Evolutionary conservation across 2,113 vertebrate genomes (phyloP), one percentile per base, ranked within the genome.

Genomic region (Piliocolobus tephrosceles): DNA sequence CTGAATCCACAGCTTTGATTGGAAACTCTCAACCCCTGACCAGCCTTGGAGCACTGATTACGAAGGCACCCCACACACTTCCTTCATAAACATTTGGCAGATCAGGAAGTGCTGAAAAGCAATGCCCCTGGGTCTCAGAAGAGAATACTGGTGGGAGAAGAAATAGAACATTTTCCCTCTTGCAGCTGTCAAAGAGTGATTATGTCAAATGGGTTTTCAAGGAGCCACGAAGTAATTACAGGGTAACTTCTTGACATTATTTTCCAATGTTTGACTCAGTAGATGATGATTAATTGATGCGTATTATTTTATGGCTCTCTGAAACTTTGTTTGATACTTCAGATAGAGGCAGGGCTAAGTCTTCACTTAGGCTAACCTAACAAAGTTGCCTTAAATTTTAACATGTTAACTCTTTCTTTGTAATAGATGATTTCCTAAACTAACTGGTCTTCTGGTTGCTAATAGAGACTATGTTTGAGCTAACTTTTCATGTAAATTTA

Each of bases 211-310:
- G 97, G 94, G 91, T 94, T 98, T 97, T 98, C 96, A 98, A 98
- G 97, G 96, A 98, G 97, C 94, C 97, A 95, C 95, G 88, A n/a
- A 97, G 96, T 98, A 97, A 98, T 98, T 97, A 94, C 95, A 97
- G 97, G 98, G 91, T 98, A 95, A 97, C 97, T 98, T 97, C 96
- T 98, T 97, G 96, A 98, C 96, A 96, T 97, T 98, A 97, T 97
- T 98, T 97, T 95, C 85, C 92, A 94, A 81, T 97, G 96, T 98
- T 96, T 96, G 97, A 92, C 98, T 96, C 97, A 96, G 96, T 88
- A 91, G 97, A 97, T 97, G 97, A 97, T 97, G 95, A 96, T 97
- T 97, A 98, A 98, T 97, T 98, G 97, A 94, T 95, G 92, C 92
- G 94, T 97, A 98, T 97, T 96, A 97, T 97, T 97, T 98, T 96